Base-by-base conservation (phyloP, 2,113 vertebrate species). In the Crotalus tigris region DNA sequence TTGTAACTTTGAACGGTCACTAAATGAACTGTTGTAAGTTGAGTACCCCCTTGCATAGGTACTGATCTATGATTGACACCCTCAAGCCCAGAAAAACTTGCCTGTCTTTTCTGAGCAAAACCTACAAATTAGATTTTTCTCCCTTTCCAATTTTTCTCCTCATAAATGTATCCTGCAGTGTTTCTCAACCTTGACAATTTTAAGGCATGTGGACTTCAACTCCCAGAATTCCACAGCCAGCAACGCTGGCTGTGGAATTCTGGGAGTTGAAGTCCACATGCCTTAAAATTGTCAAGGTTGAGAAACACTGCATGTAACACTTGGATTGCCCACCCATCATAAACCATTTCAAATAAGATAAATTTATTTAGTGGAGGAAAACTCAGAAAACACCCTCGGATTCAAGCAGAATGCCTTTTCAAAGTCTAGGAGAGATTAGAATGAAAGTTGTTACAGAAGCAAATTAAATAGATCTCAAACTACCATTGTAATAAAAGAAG, bases 391-490 rank as follows among this genome's bases (percentile, higher is more conserved):
- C 11, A 10, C 91, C 91, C 90, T 92, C 94, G 29, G 24, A 10
- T 57, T n/a, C 49, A 93, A 75, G 39, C 10, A 93, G 89, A 93
- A 58, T 59, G 49, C 88, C 46, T 89, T 93, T 95, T 94, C 10
- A 44, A 94, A 93, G n/a, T 12, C 21, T 92, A 33, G 24, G 29
- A 95, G 95, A 95, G 57, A 93, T 10, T 93, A 90, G 94, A 95
- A 69, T 6, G 29, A 91, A 94, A 96, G 94, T 90, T 88, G 0
- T 3, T 81, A 81, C 54, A 59, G 13, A 94, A 95, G 93, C 24
- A 94, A 93, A 95, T 88, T 92, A 93, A 96, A 94, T 57, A 93
- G 15, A 92, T 92, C 26, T 86, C n/a, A 94, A 61, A n/a, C 49
- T 92, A 86, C 23, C 29, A 39, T 85, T 61, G 69, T 90, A 90